These are phyloP conservation scores for Leucophora obtusa DNA, from an alignment of 2,888 invertebrate species.

Conservation along the genomic window DNA sequence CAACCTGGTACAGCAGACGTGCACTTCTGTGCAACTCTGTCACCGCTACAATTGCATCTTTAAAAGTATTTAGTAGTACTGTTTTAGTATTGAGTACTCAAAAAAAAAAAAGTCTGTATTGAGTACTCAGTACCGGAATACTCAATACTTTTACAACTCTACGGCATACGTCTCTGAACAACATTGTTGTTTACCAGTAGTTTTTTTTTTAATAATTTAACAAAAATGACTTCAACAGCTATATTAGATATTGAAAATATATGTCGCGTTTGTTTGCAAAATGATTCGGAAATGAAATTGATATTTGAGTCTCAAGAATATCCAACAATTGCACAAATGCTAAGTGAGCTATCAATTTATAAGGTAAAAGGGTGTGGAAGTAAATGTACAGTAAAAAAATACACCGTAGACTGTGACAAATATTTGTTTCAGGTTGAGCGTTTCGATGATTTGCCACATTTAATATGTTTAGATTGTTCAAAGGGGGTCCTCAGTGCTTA, in stretches of 20 bases:
- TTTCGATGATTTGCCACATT: constrained; percentile 72
- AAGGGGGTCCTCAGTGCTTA: constrained; percentile 70
- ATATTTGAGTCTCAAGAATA: constrained; percentile 66
- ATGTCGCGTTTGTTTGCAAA: constrained; percentile 71
- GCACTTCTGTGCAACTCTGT: no score
- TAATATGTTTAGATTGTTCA: constrained; percentile 73
- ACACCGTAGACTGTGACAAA: background rate
- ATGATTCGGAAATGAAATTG: constrained; percentile 65
- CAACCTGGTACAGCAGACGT: no score
- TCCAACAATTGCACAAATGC: constrained; percentile 66
- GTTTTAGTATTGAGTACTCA: no score
- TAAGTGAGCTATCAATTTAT: constrained; percentile 68
- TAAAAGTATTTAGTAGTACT: no score
- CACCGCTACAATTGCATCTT: no score
- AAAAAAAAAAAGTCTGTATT: no score
- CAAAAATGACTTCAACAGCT: background rate
- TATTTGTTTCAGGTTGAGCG: constrained; percentile 73
- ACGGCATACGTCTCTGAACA: no score
- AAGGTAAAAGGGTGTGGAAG: constrained; percentile 57
- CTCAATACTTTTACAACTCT: no score
- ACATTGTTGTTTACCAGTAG: no score
- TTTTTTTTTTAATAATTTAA: no score
- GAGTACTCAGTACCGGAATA: no score
- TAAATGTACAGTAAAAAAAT: no score
- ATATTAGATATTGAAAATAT: constrained; percentile 66